phyloP scores from a whole-genome alignment of 2,888 invertebrate genomes.

The Stenodera caucasica region DNA sequence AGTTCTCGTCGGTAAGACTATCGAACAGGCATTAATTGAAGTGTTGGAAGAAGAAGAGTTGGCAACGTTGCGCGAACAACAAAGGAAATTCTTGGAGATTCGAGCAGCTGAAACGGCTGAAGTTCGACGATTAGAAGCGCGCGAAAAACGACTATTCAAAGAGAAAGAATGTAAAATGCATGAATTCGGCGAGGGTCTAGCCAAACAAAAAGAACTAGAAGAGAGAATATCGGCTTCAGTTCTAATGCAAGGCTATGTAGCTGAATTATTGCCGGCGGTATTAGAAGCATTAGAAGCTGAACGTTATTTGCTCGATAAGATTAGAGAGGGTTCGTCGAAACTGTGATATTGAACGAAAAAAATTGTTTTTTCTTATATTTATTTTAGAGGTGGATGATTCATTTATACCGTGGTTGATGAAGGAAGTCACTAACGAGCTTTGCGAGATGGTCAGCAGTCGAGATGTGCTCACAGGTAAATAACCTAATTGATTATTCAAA shows the following conservation, averaged over 20 bases:
- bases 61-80: constrained; percentile 77
- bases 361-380: constrained; percentile 33
- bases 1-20: constrained; percentile 83
- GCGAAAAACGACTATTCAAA: constrained; percentile 68
- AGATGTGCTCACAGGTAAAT: constrained; percentile 73
- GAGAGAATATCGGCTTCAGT: constrained; percentile 76
- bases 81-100: constrained; percentile 69
- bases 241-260: constrained; percentile 83
- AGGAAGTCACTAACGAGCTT: constrained; percentile 78
- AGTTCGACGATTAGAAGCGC: constrained; percentile 65
- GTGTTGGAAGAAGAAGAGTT: constrained; percentile 93
- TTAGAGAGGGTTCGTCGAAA: constrained; percentile 59
- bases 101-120: constrained; percentile 83
- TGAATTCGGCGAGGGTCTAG: constrained; percentile 67
- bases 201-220: constrained; percentile 73
- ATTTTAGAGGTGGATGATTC: constrained; percentile 72
- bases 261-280: constrained; percentile 81
- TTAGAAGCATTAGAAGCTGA: constrained; percentile 78
- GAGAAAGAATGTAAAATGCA: constrained; percentile 75
- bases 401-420: constrained; percentile 86
- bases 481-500: not conserved
- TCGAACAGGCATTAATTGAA: constrained; percentile 87
- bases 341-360: no score
- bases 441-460: constrained; percentile 79
- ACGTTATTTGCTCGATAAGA: constrained; percentile 67